phyloP scores from a whole-genome alignment of 2,113 vertebrate species.

The Sclerurus mexicanus region DNA sequence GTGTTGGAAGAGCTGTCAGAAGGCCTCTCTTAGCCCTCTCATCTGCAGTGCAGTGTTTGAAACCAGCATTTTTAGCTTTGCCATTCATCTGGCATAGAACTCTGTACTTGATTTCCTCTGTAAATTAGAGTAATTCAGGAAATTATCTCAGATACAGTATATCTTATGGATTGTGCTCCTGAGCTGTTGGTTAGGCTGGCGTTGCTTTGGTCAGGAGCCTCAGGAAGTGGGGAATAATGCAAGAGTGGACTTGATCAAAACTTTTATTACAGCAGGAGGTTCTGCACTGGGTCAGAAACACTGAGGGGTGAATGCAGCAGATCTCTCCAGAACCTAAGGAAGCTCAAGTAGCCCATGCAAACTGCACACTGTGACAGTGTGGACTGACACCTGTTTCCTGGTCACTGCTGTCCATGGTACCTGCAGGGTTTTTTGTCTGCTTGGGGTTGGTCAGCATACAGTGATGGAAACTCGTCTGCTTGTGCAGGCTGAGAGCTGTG shows the following conservation, averaged over 20 bases:
- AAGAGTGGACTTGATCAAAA: background rate
- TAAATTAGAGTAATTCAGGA: background rate
- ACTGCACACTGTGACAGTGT: background rate
- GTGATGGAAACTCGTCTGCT: background rate
- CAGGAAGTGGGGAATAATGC: background rate
- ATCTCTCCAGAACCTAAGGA: background rate
- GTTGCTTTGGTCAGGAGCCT: background rate
- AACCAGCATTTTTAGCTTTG: background rate
- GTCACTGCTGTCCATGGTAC: background rate
- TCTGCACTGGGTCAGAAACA: background rate
- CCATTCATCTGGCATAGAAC: background rate
- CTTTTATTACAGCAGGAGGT: background rate
- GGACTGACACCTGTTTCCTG: background rate
- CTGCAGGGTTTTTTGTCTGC: background rate
- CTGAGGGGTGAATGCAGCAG: background rate
- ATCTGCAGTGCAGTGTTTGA: background rate
- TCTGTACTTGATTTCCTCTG: background rate
- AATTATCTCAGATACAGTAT: background rate
- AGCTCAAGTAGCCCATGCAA: background rate
- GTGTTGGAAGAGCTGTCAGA: background rate
- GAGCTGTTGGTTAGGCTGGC: background rate
- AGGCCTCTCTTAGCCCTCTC: background rate
- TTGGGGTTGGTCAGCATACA: background rate
- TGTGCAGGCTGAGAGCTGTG: background rate
- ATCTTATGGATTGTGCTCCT: background rate